A percentile compares a stretch with the other conserved stretches of the same genome.
Conservation (phyloP, 2,888 invertebrate genomes). For the Drosophila prostipennis region DNA sequence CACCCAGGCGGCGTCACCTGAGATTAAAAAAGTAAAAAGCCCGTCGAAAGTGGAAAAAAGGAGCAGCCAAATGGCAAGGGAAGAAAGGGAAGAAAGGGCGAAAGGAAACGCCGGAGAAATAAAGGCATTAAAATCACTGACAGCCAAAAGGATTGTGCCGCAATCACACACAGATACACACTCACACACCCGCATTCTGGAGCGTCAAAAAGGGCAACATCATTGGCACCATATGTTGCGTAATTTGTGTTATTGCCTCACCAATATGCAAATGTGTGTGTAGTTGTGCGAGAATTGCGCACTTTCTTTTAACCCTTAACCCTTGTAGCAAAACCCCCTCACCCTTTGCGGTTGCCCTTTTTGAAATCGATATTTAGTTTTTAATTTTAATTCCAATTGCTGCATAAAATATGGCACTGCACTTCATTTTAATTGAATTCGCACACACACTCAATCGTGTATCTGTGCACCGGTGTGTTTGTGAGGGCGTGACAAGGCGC, state of each 20-base stretch:
- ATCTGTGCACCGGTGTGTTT: slow-evolving; percentile 5
- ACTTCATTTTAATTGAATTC: slow-evolving; percentile 77
- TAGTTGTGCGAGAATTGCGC: slow-evolving; percentile 12
- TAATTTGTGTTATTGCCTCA: slow-evolving; percentile 84
- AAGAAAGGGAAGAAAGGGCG: slow-evolving; percentile 10
- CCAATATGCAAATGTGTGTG: slow-evolving; percentile 48
- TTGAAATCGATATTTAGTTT: slow-evolving; percentile 76
- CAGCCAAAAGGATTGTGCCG: slow-evolving; percentile 76
- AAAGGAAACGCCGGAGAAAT: slow-evolving; percentile 63
- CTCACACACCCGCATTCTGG: slow-evolving; percentile 13
- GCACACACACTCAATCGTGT: slow-evolving; percentile 19
- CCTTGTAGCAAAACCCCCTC: background rate
- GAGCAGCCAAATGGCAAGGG: slow-evolving; percentile 28
- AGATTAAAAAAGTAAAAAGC: slow-evolving; percentile 83
- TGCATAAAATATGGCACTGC: slow-evolving; percentile 74
- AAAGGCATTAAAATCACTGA: slow-evolving; percentile 82
- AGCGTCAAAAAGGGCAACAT: slow-evolving; percentile 81
- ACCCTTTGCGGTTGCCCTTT: slow-evolving; percentile 26
- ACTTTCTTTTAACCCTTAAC: slow-evolving; percentile 47
- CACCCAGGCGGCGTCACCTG: slow-evolving; percentile 84
- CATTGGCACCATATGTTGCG: slow-evolving; percentile 84
- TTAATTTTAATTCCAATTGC: slow-evolving; percentile 75
- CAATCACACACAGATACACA: slow-evolving; percentile 47
- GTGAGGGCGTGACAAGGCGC: slow-evolving; percentile 41
- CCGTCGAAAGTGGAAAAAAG: slow-evolving; percentile 72